These are phyloP conservation scores for Hipposideros larvatus DNA, from an alignment of 2,797 vertebrate genomes.

Conservation along the genomic window DNA sequence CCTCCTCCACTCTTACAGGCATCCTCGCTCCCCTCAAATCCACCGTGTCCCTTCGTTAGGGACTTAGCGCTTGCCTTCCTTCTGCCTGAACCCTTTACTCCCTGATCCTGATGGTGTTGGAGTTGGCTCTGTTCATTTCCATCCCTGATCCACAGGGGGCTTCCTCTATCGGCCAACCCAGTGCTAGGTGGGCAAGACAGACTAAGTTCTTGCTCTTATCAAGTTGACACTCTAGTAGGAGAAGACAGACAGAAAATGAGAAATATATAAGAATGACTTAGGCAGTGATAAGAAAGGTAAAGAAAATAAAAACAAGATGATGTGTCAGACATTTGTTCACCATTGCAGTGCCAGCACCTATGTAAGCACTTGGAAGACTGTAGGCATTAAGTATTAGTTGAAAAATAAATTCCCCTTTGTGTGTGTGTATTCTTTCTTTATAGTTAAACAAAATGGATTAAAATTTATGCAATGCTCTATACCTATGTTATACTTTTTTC, in stretches of 20 bases:
- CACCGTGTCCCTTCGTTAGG: neutral
- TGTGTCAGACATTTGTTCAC: neutral
- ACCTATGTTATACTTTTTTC: neutral
- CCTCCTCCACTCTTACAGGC: fast-evolving
- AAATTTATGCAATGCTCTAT: neutral
- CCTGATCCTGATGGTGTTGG: fast-evolving
- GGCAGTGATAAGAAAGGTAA: neutral
- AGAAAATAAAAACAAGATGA: neutral
- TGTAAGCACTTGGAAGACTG: neutral
- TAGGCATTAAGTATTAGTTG: neutral
- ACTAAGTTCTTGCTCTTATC: neutral
- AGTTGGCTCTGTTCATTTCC: neutral
- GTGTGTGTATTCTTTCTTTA: neutral
- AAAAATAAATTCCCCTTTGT: neutral
- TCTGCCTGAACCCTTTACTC: neutral
- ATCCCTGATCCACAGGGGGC: neutral
- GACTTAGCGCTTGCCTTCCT: neutral
- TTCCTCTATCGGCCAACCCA: neutral
- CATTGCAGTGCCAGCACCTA: neutral
- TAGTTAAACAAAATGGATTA: neutral
- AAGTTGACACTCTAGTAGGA: neutral
- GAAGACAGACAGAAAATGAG: neutral
- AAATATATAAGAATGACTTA: neutral
- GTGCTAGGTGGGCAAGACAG: neutral
- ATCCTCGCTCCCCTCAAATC: neutral